Percentiles rank a stretch among this genome's conserved stretches.
Conservation (phyloP, 2,797 vertebrate genomes). For the Menidia menidia region DNA sequence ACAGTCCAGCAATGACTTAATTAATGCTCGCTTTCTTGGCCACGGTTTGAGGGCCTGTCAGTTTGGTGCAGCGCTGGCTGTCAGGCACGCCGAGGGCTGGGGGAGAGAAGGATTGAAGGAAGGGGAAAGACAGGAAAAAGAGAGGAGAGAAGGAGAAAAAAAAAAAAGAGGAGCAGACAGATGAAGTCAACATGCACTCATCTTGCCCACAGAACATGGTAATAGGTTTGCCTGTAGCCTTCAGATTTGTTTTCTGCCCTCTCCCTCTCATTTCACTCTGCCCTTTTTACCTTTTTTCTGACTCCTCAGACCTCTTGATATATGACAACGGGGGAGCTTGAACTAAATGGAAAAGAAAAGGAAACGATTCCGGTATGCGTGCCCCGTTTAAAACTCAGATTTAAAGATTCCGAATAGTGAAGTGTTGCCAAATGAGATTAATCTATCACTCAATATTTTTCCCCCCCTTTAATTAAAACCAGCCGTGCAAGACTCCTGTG, state of each 20-base stretch:
- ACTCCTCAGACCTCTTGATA: constrained; percentile 46
- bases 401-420: constrained; percentile 19
- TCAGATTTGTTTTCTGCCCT: constrained; percentile 34
- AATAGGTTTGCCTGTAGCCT: constrained; percentile 66
- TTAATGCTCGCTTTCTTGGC: constrained; percentile 98
- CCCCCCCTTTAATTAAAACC: constrained; percentile 41
- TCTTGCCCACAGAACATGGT: constrained; percentile 72
- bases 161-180: constrained; percentile 67
- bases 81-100: constrained; percentile 86
- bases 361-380: constrained; percentile 2
- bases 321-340: constrained; percentile 19
- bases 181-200: constrained; percentile 75
- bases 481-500: constrained; percentile 30
- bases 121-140: constrained; percentile 80
- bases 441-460: constrained; percentile 49
- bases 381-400: constrained; percentile 27
- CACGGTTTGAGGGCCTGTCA: constrained; percentile 96
- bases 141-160: constrained; percentile 67
- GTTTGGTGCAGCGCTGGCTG: constrained; percentile 92
- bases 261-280: constrained; percentile 40
- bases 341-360: constrained; percentile 31
- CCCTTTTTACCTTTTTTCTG: constrained; percentile 44
- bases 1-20: constrained; percentile 99
- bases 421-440: constrained; percentile 38
- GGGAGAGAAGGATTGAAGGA: constrained; percentile 78